A percentile compares a stretch with the other conserved stretches of the same genome.
Evolutionary conservation across 2,888 invertebrate species (phyloP).

Genomic region (Philaethria dido): DNA sequence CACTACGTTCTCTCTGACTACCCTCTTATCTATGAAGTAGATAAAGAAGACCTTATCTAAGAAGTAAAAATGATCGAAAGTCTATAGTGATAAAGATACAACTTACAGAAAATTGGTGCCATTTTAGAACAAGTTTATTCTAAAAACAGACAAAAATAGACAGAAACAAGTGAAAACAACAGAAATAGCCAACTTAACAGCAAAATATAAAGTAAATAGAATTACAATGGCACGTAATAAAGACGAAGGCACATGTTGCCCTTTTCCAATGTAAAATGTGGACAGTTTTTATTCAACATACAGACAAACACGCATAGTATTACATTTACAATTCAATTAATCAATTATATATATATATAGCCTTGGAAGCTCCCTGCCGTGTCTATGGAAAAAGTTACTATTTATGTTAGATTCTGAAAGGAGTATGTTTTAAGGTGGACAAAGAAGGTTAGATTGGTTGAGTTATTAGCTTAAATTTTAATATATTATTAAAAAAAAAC

Average conservation of each 20-base stretch:
- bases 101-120: too few species aligned
- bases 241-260: slow-evolving; percentile 26
- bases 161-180: neutral
- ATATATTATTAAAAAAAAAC: too few species aligned
- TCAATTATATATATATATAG: slow-evolving; percentile 56
- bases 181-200: slow-evolving; percentile 1
- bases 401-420: slow-evolving; percentile 50
- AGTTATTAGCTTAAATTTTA: too few species aligned
- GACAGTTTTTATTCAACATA: slow-evolving; percentile 29
- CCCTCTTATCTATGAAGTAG: too few species aligned
- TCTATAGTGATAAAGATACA: too few species aligned
- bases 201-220: slow-evolving; percentile 6
- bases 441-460: slow-evolving; percentile 6
- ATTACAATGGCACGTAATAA: slow-evolving; percentile 27
- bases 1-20: too few species aligned
- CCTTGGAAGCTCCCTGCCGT: slow-evolving; percentile 57
- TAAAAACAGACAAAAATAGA: neutral
- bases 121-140: neutral
- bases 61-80: too few species aligned
- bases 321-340: slow-evolving; percentile 62
- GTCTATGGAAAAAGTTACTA: slow-evolving; percentile 53
- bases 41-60: too few species aligned
- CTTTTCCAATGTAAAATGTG: slow-evolving; percentile 33
- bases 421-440: slow-evolving; percentile 24
- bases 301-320: slow-evolving; percentile 43